phyloP scores from a whole-genome alignment of 2,797 vertebrate species.

The Enoplosus armatus region DNA sequence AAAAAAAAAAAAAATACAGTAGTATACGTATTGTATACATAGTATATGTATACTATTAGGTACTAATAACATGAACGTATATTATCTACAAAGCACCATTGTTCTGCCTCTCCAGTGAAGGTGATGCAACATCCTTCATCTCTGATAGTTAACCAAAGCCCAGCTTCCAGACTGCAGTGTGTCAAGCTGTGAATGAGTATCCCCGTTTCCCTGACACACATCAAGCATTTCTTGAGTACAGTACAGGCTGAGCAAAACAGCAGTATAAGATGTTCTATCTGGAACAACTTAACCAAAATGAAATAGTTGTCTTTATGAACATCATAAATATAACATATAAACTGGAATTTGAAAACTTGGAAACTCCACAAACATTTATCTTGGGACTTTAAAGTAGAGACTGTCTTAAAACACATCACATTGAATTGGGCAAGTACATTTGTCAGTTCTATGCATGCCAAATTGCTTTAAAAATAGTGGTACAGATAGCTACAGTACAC shows the following conservation, averaged over 20 bases:
- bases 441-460: neutral
- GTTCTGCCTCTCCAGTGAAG: slow-evolving; percentile 28
- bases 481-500: neutral
- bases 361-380: too few relatives aligned
- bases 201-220: slow-evolving; percentile 31
- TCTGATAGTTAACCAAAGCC: slow-evolving; percentile 29
- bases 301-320: neutral
- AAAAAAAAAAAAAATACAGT: too few relatives aligned
- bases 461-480: neutral
- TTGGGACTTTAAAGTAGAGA: neutral
- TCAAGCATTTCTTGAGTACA: slow-evolving; percentile 14
- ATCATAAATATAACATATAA: too few relatives aligned
- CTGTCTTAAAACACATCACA: neutral
- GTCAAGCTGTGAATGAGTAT: slow-evolving; percentile 22
- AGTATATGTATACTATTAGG: neutral
- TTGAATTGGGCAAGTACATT: neutral
- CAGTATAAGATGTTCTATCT: neutral
- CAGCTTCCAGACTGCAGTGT: slow-evolving; percentile 28
- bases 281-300: neutral
- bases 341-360: too few relatives aligned
- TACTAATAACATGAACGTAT: slow-evolving; percentile 17
- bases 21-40: too few relatives aligned
- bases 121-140: slow-evolving; percentile 35
- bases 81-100: slow-evolving; percentile 38
- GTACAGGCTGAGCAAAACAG: slow-evolving; percentile 11